Percentiles rank a stretch among this genome's conserved stretches.
phyloP scores from a whole-genome alignment of 2,797 vertebrate genomes.

The Sebastes iracundus region DNA sequence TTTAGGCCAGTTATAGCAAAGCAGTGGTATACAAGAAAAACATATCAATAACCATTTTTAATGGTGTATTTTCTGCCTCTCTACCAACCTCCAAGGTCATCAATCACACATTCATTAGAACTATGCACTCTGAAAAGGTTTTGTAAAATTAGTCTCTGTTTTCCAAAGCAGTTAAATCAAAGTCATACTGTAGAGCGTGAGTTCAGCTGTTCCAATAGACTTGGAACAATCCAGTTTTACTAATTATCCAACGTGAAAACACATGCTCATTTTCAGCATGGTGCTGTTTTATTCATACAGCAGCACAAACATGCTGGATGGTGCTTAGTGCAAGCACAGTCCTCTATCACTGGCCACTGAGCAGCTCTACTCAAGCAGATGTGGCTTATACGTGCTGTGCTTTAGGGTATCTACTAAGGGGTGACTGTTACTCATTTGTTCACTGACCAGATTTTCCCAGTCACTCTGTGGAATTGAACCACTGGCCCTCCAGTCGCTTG shows the following conservation, averaged over 20 bases:
- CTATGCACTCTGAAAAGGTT: neutral
- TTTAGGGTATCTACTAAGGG: neutral
- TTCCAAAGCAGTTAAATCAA: slow-evolving; percentile 19
- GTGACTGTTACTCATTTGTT: slow-evolving; percentile 1
- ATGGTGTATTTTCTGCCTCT: neutral
- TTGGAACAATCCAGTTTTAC: neutral
- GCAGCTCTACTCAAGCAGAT: neutral
- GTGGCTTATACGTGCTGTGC: neutral
- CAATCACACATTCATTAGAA: slow-evolving; percentile 15
- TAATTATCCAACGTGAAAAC: slow-evolving; percentile 10
- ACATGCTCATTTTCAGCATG: slow-evolving; percentile 8
- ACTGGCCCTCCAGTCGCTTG: slow-evolving; percentile 24
- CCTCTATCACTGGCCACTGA: neutral
- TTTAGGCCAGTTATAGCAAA: neutral
- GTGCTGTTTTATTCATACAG: neutral
- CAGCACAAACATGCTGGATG: neutral
- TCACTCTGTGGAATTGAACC: slow-evolving; percentile 17
- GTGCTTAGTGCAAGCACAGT: neutral
- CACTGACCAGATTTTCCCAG: neutral
- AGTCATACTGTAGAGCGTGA: slow-evolving; percentile 7
- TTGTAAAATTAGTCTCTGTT: slow-evolving; percentile 3
- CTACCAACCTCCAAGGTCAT: neutral
- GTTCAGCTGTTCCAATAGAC: neutral
- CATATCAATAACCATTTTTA: neutral
- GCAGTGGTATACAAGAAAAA: neutral